A percentile compares a stretch with the other conserved stretches of the same genome.
Conservation (phyloP, 1,140 invertebrate genomes). For the Sogatella furcifera region DNA sequence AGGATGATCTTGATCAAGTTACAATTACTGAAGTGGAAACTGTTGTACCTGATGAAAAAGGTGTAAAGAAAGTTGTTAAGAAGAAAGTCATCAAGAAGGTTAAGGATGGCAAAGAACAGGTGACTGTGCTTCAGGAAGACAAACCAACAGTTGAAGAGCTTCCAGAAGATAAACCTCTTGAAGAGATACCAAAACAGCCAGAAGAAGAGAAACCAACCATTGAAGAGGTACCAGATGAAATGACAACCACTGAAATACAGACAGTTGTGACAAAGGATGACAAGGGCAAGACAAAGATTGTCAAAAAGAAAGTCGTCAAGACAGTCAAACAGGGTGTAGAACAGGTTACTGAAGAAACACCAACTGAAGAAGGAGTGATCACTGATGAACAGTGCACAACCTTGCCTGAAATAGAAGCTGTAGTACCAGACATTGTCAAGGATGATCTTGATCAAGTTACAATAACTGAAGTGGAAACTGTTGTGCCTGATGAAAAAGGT, state of each 20-base stretch:
- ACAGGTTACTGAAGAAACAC: slow-evolving; percentile 15
- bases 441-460: slow-evolving; percentile 24
- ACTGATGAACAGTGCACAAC: slow-evolving; percentile 3
- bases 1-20: slow-evolving; percentile 19
- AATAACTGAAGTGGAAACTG: slow-evolving; percentile 25
- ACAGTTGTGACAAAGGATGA: slow-evolving; percentile 19
- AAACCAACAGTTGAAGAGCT: no score
- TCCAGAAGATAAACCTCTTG: no score
- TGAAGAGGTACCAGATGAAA: slow-evolving; percentile 28
- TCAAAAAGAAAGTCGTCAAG: no score
- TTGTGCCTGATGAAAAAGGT: slow-evolving; percentile 16
- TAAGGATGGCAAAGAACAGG: no score
- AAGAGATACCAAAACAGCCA: background rate
- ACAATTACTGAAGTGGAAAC: background rate
- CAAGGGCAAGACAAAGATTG: no score
- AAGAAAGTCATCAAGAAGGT: no score
- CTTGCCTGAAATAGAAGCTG: slow-evolving; percentile 1
- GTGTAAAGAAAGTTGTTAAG: no score
- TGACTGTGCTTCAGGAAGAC: no score
- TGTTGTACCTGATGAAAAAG: no score
- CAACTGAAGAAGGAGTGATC: slow-evolving; percentile 2
- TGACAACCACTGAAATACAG: slow-evolving; percentile 23
- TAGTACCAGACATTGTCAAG: slow-evolving; percentile 10
- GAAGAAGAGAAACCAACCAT: slow-evolving; percentile 14
- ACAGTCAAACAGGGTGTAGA: slow-evolving; percentile 21